phyloP scores from a whole-genome alignment of 2,797 vertebrate species.

The Gymnocypris eckloni region DNA sequence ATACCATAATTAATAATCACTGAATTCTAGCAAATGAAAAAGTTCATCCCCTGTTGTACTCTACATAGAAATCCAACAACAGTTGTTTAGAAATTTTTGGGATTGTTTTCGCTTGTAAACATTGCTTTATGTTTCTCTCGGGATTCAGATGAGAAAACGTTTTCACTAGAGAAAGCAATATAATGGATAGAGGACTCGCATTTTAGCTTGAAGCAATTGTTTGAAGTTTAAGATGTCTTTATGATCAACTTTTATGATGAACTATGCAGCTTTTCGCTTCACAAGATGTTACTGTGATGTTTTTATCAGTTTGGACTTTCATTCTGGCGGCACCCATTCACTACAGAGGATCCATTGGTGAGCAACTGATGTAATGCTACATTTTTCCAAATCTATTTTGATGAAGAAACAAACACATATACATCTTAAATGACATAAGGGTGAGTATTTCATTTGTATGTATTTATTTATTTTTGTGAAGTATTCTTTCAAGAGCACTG shows the following conservation, averaged over 20 bases:
- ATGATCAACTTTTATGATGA: neutral
- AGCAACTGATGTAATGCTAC: neutral
- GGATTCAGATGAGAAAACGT: neutral
- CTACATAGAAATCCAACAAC: neutral
- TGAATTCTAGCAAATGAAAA: no score
- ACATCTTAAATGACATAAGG: neutral
- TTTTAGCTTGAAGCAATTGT: neutral
- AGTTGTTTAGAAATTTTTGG: neutral
- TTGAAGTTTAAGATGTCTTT: neutral
- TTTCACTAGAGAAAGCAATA: no score
- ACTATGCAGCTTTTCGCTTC: neutral
- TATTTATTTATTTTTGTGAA: neutral
- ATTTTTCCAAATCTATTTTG: neutral
- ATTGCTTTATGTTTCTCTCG: no score
- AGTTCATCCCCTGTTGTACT: neutral
- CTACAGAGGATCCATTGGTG: neutral
- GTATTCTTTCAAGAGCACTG: neutral
- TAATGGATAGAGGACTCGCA: neutral
- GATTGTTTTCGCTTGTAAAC: neutral
- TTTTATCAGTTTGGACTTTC: neutral
- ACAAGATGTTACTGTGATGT: neutral
- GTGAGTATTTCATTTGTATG: neutral
- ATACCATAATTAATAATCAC: neutral
- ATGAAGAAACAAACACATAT: neutral
- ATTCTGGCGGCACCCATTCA: neutral